Evolutionary conservation across 2,888 invertebrate genomes (phyloP).

Genomic region (Xanthorhoe spadicearia): DNA sequence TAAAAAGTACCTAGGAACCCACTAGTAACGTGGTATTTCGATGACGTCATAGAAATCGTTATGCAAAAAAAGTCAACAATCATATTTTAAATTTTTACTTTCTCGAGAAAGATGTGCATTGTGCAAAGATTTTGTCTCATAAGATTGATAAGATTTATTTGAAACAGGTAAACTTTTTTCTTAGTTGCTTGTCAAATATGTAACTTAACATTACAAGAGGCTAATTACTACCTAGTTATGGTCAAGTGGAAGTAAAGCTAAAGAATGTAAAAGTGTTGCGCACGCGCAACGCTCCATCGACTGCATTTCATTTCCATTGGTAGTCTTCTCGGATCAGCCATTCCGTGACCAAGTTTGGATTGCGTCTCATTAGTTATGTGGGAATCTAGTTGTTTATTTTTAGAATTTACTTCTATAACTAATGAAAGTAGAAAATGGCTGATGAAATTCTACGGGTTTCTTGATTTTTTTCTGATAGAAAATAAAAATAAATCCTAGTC

Average conservation of each 20-base stretch:
- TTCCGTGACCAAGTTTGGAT: conserved; percentile 30
- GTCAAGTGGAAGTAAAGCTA: conserved; percentile 19
- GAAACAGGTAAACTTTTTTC: too few species aligned
- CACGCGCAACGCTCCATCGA: conserved; percentile 35
- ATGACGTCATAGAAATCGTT: too few species aligned
- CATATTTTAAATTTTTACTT: too few species aligned
- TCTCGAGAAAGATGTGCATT: too few species aligned
- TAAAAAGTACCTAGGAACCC: too few species aligned
- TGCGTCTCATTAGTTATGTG: conserved; percentile 29
- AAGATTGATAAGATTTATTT: too few species aligned
- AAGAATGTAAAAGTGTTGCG: conserved; percentile 43
- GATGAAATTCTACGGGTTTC: neutral
- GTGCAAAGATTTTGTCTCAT: too few species aligned
- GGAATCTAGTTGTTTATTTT: conserved; percentile 31
- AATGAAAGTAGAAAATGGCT: conserved; percentile 14
- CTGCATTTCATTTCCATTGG: conserved; percentile 32
- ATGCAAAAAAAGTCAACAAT: too few species aligned
- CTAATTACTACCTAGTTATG: neutral
- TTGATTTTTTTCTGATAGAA: too few species aligned
- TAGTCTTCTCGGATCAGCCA: conserved; percentile 35
- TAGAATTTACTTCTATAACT: conserved; percentile 3
- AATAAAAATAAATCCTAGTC: too few species aligned
- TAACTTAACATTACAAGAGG: neutral
- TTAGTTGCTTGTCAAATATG: too few species aligned
- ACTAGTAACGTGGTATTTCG: too few species aligned